A percentile compares a stretch with the other conserved stretches of the same genome.
Conservation (phyloP, 1,140 invertebrate species). For the Drosophila bocki region DNA sequence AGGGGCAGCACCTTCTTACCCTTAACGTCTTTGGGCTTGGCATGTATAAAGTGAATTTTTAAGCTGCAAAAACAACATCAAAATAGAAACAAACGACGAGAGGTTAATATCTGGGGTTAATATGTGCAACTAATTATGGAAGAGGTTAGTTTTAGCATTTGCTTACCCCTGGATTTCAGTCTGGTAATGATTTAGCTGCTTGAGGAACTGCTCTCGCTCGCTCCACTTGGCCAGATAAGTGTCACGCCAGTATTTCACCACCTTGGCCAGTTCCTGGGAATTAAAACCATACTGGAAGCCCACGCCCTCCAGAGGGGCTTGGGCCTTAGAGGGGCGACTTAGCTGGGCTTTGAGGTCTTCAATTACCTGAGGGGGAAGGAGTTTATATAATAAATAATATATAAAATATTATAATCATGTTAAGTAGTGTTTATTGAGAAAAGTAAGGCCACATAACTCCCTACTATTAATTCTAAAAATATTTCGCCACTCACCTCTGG, state of each 20-base stretch:
- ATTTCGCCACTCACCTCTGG: slow-evolving; percentile 41
- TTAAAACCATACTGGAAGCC: slow-evolving; percentile 93
- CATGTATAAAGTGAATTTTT: slow-evolving; percentile 91
- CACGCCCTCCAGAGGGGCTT: slow-evolving; percentile 88
- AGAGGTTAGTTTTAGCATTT: too few species aligned
- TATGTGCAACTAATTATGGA: not conserved
- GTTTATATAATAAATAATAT: not conserved
- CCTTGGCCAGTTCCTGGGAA: slow-evolving; percentile 87
- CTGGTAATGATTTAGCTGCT: slow-evolving; percentile 90
- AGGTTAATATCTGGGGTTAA: slow-evolving; percentile 19
- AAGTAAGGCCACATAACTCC: not conserved
- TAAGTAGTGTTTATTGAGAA: not conserved
- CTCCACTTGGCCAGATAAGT: slow-evolving; percentile 90
- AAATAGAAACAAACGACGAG: not conserved
- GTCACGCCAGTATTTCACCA: slow-evolving; percentile 90
- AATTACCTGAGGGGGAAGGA: slow-evolving; percentile 85
- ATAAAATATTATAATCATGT: not conserved
- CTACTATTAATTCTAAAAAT: not conserved
- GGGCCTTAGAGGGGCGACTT: slow-evolving; percentile 86
- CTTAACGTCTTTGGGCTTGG: slow-evolving; percentile 85
- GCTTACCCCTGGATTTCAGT: slow-evolving; percentile 89
- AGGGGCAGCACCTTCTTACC: slow-evolving; percentile 89
- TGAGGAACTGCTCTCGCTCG: slow-evolving; percentile 88
- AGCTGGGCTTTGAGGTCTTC: slow-evolving; percentile 88
- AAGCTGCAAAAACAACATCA: slow-evolving; percentile 85